A percentile compares a stretch with the other conserved stretches of the same genome.
Evolutionary conservation across 1,140 invertebrate species (phyloP).

Genomic region (Leucophenga varia): DNA sequence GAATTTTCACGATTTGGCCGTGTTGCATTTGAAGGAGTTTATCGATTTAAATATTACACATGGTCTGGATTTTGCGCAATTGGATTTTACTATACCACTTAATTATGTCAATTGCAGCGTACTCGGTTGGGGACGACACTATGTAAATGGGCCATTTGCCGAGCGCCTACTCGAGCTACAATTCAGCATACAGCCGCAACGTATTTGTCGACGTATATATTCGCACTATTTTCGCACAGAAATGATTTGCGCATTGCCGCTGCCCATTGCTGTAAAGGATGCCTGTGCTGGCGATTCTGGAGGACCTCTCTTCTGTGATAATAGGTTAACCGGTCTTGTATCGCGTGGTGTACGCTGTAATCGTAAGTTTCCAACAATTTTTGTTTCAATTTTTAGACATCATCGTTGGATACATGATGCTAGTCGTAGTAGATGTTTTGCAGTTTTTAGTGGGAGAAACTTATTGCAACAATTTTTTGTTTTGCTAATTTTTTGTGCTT

Average conservation of each 20-base stretch:
- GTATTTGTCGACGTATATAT: neutral
- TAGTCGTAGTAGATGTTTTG: constrained; percentile 12
- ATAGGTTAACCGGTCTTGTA: constrained; percentile 6
- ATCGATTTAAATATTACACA: constrained; percentile 1
- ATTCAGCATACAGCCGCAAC: neutral
- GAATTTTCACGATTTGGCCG: constrained; percentile 1
- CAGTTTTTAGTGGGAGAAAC: constrained; percentile 1
- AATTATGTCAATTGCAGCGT: neutral
- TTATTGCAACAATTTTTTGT: constrained; percentile 22
- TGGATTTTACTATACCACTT: neutral
- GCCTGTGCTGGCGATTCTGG: constrained; percentile 4
- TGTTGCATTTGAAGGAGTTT: constrained; percentile 1
- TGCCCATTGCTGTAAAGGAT: neutral
- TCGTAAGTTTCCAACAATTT: constrained; percentile 3
- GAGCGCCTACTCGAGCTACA: neutral
- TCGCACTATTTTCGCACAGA: neutral
- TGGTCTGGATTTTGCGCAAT: neutral
- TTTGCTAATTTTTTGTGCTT: too few species aligned
- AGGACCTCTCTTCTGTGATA: constrained; percentile 6
- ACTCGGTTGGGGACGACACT: constrained; percentile 2
- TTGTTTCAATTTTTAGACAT: constrained; percentile 1
- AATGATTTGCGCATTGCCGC: constrained; percentile 5
- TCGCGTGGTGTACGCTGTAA: constrained; percentile 7
- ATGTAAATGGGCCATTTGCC: neutral
- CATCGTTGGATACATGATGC: constrained; percentile 2